phyloP scores from a whole-genome alignment of 2,888 invertebrate genomes.

The Eledone cirrhosa region DNA sequence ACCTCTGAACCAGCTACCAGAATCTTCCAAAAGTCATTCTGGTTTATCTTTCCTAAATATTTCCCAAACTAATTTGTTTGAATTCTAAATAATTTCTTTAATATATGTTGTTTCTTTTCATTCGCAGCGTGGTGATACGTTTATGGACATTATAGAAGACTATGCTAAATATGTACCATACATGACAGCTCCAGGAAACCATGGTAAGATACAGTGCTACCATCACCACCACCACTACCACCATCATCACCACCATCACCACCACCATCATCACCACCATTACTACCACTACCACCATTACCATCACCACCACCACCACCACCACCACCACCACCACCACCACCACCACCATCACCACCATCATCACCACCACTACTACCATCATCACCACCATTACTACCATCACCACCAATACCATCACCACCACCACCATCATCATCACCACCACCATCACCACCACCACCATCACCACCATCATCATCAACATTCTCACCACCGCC shows the following conservation, averaged over 20 bases:
- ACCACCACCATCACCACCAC: conserved; percentile 13
- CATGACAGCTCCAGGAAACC: conserved; percentile 54
- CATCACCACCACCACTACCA: background rate
- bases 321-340: conserved; percentile 13
- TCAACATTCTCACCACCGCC: too few relatives aligned
- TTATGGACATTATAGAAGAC: conserved; percentile 49
- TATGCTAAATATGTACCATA: conserved; percentile 52
- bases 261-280: conserved; percentile 13
- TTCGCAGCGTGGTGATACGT: conserved; percentile 51
- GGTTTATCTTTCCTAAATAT: too few relatives aligned
- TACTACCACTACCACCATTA: conserved; percentile 13
- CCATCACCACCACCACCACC: conserved; percentile 13
- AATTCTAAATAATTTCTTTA: too few relatives aligned
- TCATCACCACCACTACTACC: conserved; percentile 7
- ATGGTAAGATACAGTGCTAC: conserved; percentile 43
- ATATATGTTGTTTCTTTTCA: too few relatives aligned
- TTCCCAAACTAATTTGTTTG: too few relatives aligned
- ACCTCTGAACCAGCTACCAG: too few relatives aligned
- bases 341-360: conserved; percentile 13
- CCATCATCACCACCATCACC: conserved; percentile 13
- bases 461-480: too few relatives aligned
- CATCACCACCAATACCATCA: too few relatives aligned
- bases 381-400: too few relatives aligned
- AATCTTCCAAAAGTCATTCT: too few relatives aligned
- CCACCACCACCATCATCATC: too few relatives aligned